A percentile compares a stretch with the other conserved stretches of the same genome.
Conservation (phyloP, 2,888 invertebrate species). For the Gnatocerus cornutus region DNA sequence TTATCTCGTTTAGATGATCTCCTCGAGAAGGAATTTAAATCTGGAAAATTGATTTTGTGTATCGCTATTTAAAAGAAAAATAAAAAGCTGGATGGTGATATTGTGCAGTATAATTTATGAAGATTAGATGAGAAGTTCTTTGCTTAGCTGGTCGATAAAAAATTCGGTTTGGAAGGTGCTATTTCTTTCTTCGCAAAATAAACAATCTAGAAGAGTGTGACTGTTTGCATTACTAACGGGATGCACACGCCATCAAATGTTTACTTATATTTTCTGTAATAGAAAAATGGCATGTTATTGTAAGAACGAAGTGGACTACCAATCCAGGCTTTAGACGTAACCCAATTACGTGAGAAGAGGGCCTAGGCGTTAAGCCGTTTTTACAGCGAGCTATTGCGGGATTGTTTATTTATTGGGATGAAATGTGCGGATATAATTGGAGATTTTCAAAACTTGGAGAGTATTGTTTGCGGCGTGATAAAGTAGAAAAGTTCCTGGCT, state of each 20-base stretch:
- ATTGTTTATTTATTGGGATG: conserved; percentile 45
- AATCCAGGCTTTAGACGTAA: conserved; percentile 50
- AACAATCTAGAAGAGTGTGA: conserved; percentile 61
- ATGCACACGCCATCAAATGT: conserved; percentile 66
- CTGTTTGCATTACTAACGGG: conserved; percentile 68
- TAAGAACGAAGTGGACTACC: conserved; percentile 63
- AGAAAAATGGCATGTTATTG: conserved; percentile 68
- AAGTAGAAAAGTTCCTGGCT: conserved; percentile 40
- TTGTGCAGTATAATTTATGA: conserved; percentile 39
- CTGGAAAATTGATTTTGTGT: conserved; percentile 37
- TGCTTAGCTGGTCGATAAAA: conserved; percentile 26
- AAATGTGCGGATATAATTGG: conserved; percentile 38
- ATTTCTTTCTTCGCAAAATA: conserved; percentile 59
- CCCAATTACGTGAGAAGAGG: conserved; percentile 47
- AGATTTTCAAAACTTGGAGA: conserved; percentile 37
- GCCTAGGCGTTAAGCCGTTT: conserved; percentile 33
- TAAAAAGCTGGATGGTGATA: conserved; percentile 31
- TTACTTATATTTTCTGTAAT: conserved; percentile 70
- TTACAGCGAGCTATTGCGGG: conserved; percentile 34
- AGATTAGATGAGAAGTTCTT: conserved; percentile 38
- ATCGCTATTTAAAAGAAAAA: conserved; percentile 32
- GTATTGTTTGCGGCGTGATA: conserved; percentile 39
- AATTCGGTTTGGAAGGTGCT: conserved; percentile 52
- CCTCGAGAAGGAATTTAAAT: conserved; percentile 36
- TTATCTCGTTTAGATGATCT: conserved; percentile 41